Percentiles rank a stretch among this genome's conserved stretches.
Evolutionary conservation across 2,888 invertebrate genomes (phyloP).

Genomic region (Melanotus villosus): DNA sequence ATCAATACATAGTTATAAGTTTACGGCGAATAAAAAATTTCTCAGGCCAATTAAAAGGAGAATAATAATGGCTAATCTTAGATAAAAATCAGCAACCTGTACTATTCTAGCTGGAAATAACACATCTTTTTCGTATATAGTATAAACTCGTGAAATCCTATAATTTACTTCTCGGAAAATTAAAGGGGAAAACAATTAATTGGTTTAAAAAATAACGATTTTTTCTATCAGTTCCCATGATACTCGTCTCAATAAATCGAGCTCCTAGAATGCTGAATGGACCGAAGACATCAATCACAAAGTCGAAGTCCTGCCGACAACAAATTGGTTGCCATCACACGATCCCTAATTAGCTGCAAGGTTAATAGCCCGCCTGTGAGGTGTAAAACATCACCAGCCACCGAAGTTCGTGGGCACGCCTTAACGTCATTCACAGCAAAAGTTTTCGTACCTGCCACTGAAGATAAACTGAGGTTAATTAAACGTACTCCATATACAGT

Average conservation of each 20-base stretch:
- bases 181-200: slow-evolving; percentile 10
- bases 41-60: too few relatives aligned
- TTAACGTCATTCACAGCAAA: slow-evolving; percentile 25
- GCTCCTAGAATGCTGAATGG: slow-evolving; percentile 20
- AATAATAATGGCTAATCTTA: too few relatives aligned
- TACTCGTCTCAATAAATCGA: slow-evolving; percentile 10
- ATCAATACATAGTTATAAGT: too few relatives aligned
- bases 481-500: slow-evolving; percentile 6
- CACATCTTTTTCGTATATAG: too few relatives aligned
- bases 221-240: slow-evolving; percentile 10
- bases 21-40: too few relatives aligned
- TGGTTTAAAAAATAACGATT: slow-evolving; percentile 3
- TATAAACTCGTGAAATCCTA: background rate
- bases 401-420: slow-evolving; percentile 40
- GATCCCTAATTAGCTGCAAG: slow-evolving; percentile 50
- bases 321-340: slow-evolving; percentile 51
- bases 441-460: slow-evolving; percentile 13
- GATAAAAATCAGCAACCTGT: too few relatives aligned
- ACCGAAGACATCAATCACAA: slow-evolving; percentile 46
- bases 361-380: slow-evolving; percentile 51
- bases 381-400: slow-evolving; percentile 49
- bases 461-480: slow-evolving; percentile 15
- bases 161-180: background rate
- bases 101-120: too few relatives aligned
- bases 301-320: slow-evolving; percentile 47